These are phyloP conservation scores for Pomacea canaliculata DNA, from an alignment of 2,888 invertebrate species.

Conservation along the genomic window DNA sequence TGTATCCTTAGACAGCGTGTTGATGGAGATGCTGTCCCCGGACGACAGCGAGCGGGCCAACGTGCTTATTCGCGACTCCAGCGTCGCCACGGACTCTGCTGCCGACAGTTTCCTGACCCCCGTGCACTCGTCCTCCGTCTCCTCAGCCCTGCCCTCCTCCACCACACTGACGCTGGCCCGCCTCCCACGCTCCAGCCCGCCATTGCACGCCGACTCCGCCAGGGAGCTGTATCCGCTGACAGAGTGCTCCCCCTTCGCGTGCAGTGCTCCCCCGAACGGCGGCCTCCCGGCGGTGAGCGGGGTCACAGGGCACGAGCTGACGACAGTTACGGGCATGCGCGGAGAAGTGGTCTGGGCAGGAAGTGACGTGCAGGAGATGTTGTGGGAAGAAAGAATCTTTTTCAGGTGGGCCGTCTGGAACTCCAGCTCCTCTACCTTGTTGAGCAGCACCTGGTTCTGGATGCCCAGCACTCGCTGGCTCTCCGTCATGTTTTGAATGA, in stretches of 20 bases:
- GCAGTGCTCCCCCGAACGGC: not conserved
- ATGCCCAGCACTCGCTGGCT: constrained; percentile 6
- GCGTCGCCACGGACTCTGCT: constrained; percentile 5
- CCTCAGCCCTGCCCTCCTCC: not conserved
- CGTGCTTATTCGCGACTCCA: constrained; percentile 7
- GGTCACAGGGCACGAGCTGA: not conserved
- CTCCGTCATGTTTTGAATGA: constrained; percentile 23
- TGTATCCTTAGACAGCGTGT: not conserved
- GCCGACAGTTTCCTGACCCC: constrained; percentile 1
- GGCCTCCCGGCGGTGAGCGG: not conserved
- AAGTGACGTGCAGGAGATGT: not conserved
- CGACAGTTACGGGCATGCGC: not conserved
- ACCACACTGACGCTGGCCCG: not conserved
- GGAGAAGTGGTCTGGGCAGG: not conserved
- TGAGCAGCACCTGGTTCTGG: constrained; percentile 19
- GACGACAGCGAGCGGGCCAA: constrained; percentile 10
- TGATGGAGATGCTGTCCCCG: not conserved
- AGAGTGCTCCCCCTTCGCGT: constrained; percentile 17
- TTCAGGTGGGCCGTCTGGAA: constrained; percentile 17
- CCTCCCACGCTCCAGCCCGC: not conserved
- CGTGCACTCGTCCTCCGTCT: not conserved
- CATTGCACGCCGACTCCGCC: constrained; percentile 16
- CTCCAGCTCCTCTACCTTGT: constrained; percentile 24
- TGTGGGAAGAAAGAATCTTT: not conserved
- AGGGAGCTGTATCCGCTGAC: constrained; percentile 25